Evolutionary conservation across 2,888 invertebrate species (phyloP), one percentile per base, ranked within the genome.

Genomic region (Cenopis cana): DNA sequence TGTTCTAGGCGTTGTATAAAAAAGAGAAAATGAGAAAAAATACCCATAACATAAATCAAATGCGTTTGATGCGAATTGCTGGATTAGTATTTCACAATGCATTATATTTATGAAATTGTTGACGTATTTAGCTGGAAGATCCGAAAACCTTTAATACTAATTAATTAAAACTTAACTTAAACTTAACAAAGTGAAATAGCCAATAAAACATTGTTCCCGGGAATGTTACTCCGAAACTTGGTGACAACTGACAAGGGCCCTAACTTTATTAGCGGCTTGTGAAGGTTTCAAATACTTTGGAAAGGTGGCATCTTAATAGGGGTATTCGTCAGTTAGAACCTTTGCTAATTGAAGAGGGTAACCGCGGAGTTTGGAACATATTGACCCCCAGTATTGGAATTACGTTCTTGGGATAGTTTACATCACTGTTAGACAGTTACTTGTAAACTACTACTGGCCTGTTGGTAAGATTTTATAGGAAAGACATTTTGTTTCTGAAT

Each of bases 191-290:
- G 8, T 61, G 29, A 12, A 61, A 46, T 54, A 54, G 52, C 55
- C 55, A 55, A 24, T 50, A 18, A 18, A 49, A 29, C 5, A 8
- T 24, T 12, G 33, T 61, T 49, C 2, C 18, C 17, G 49, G 29
- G 17, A 61, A 29, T 33, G 49, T n/a, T 14, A 14, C 18, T 17
- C 49, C n/a, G 49, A 50, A 61, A 61, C 61, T 61, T 50, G 24
- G 33, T 29, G 49, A 61, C 49, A 33, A 12, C 61, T 18, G 49
- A 61, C 61, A 33, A 49, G 33, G 8, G 49, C 33, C 33, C 49
- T 50, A 33, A 61, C 33, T 61, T 61, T 61, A 59, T 59, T 41
- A 20, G 20, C 38, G 38, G 41, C 59, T 59, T 41, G 59, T 29
- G 20, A 29, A 55, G 29, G 18, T n/a, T n/a, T 55, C 14, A n/a